These are phyloP conservation scores for Drosophila watanabei DNA, from an alignment of 1,140 invertebrate species.

Conservation along the genomic window DNA sequence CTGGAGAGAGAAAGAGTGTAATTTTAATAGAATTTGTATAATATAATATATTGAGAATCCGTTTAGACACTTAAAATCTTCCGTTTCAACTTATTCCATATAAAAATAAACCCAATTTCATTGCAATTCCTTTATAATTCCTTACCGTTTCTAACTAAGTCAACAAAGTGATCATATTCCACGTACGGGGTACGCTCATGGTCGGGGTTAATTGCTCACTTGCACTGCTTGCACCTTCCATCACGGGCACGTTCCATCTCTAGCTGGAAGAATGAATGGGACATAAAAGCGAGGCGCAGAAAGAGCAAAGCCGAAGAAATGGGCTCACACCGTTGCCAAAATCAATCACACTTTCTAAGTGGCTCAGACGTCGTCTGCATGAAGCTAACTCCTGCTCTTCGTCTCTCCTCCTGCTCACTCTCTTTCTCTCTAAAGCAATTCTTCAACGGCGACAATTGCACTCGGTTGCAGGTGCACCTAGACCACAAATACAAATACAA, in stretches of 20 bases:
- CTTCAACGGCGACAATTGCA: constrained; percentile 44
- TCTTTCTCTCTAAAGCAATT: neutral
- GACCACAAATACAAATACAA: constrained; percentile 27
- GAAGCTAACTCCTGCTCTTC: neutral
- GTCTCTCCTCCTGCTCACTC: neutral
- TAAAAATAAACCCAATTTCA: neutral
- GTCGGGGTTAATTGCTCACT: neutral
- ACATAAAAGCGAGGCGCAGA: constrained; percentile 39
- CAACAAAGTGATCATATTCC: neutral
- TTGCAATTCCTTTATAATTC: neutral
- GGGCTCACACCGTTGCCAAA: constrained; percentile 73
- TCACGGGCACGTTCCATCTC: constrained; percentile 39
- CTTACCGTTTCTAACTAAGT: neutral
- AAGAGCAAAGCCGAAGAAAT: constrained; percentile 59
- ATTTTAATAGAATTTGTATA: neutral
- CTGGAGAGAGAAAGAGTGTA: neutral
- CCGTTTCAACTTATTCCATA: neutral
- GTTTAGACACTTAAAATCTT: neutral
- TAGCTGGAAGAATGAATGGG: constrained; percentile 63
- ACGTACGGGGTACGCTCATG: neutral
- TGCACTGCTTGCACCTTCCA: constrained; percentile 3
- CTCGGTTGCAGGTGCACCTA: constrained; percentile 56
- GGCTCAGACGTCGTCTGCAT: constrained; percentile 46
- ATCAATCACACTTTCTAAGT: constrained; percentile 85
- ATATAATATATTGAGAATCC: too few relatives aligned